phyloP scores from a whole-genome alignment of 2,888 invertebrate genomes.

The Hirtodrosophila cameraria region DNA sequence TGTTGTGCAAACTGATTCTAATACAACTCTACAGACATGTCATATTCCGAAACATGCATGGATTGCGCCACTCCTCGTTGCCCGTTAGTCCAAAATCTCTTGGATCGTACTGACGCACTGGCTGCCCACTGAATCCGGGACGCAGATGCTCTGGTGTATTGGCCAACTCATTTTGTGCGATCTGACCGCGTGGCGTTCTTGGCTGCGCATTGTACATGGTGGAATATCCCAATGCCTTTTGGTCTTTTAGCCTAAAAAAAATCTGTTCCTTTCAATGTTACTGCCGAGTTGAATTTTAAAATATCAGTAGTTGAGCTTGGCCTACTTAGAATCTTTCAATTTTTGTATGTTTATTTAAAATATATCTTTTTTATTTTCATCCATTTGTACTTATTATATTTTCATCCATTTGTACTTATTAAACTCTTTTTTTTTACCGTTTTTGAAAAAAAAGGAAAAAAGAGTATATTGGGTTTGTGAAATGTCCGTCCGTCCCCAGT shows the following conservation, averaged over 20 bases:
- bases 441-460: too few species aligned
- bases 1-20: not conserved
- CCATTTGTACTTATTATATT: too few species aligned
- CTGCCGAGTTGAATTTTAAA: constrained; percentile 14
- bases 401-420: too few species aligned
- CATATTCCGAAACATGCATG: constrained; percentile 46
- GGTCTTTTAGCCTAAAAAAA: constrained; percentile 20
- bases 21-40: constrained; percentile 42
- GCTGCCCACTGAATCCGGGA: constrained; percentile 38
- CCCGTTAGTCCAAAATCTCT: constrained; percentile 39
- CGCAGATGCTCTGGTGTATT: constrained; percentile 50
- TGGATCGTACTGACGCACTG: constrained; percentile 47
- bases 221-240: constrained; percentile 1
- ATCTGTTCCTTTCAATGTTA: not conserved
- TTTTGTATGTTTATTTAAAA: too few species aligned
- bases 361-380: too few species aligned
- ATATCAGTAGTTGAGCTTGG: not conserved
- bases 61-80: constrained; percentile 56
- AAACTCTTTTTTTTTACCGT: too few species aligned
- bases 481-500: too few species aligned
- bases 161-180: constrained; percentile 24
- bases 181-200: constrained; percentile 1
- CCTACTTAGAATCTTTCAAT: constrained; percentile 20
- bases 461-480: too few species aligned
- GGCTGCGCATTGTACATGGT: constrained; percentile 1